phyloP scores from a whole-genome alignment of 2,797 vertebrate species.

The Heliangelus exortis region DNA sequence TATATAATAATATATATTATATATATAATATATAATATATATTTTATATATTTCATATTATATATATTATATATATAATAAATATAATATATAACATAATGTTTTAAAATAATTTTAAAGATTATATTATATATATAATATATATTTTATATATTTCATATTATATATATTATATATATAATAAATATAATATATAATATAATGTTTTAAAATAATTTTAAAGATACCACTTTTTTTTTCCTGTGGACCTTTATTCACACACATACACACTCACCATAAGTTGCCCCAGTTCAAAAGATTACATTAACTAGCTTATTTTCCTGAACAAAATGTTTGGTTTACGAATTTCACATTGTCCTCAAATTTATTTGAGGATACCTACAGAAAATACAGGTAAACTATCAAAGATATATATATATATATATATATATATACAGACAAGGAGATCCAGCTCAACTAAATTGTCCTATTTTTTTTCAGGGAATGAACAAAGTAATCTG shows the following conservation, averaged over 20 bases:
- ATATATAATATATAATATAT: too few relatives aligned
- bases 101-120: too few relatives aligned
- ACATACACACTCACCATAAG: rapidly evolving
- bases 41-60: too few relatives aligned
- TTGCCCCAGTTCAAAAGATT: not conserved
- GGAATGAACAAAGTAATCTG: not conserved
- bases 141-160: too few relatives aligned
- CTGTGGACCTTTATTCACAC: not conserved
- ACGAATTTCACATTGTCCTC: not conserved
- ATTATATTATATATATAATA: too few relatives aligned
- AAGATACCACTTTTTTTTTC: not conserved
- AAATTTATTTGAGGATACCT: not conserved
- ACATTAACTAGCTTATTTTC: not conserved
- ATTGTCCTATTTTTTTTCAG: not conserved
- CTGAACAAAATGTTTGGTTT: not conserved
- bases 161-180: too few relatives aligned
- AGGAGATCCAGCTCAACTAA: not conserved
- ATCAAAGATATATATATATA: not conserved
- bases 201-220: not conserved
- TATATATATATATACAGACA: not conserved
- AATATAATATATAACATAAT: too few relatives aligned
- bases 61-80: too few relatives aligned
- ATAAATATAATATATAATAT: too few relatives aligned
- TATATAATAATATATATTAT: too few relatives aligned
- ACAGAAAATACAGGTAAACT: not conserved